These are phyloP conservation scores for Hippolais icterina DNA, from an alignment of 2,113 vertebrate species.

Conservation along the genomic window DNA sequence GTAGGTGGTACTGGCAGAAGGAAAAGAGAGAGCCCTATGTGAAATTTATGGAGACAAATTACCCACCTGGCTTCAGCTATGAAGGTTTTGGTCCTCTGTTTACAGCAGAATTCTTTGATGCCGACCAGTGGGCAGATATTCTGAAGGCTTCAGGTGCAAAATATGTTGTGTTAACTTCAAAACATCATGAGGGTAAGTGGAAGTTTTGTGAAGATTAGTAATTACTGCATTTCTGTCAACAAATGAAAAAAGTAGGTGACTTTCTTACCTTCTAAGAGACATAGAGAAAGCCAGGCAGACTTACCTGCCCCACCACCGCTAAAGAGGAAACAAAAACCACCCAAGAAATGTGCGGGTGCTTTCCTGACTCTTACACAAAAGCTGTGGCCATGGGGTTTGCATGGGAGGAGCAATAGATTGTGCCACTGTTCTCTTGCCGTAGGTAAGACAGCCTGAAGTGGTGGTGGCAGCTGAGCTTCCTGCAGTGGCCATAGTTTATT, in stretches of 20 bases:
- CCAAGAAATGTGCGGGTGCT: neutral
- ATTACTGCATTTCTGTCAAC: neutral
- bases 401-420: neutral
- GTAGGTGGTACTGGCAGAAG: conserved; percentile 91
- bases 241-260: neutral
- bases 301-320: neutral
- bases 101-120: conserved; percentile 89
- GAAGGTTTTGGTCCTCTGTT: conserved; percentile 89
- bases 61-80: conserved; percentile 87
- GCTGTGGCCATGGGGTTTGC: neutral
- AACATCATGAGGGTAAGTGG: conserved; percentile 93
- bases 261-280: neutral
- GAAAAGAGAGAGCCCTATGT: conserved; percentile 78
- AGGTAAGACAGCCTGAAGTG: neutral
- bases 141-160: conserved; percentile 90
- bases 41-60: conserved; percentile 89
- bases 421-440: neutral
- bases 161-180: conserved; percentile 94
- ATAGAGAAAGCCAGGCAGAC: neutral
- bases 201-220: neutral
- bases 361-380: neutral
- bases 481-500: neutral
- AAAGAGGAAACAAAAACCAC: neutral
- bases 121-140: conserved; percentile 86
- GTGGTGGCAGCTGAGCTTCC: neutral